phyloP scores from a whole-genome alignment of 2,113 vertebrate genomes.

The Orcinus orca region DNA sequence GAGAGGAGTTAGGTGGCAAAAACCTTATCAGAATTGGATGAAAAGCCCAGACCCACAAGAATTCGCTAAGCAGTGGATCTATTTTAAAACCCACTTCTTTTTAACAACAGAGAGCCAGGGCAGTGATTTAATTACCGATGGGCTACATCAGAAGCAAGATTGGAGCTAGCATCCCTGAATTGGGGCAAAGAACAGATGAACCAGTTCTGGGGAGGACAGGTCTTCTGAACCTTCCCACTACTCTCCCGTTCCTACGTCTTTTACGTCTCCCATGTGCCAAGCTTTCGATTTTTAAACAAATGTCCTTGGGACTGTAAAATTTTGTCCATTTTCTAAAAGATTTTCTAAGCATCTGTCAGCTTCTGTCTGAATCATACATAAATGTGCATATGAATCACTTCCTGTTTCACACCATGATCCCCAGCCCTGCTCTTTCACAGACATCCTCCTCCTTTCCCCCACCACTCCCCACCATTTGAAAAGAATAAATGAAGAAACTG shows the following conservation, averaged over 20 bases:
- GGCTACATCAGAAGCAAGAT: conserved; percentile 56
- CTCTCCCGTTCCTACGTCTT: background rate
- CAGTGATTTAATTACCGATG: conserved; percentile 61
- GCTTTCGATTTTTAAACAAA: background rate
- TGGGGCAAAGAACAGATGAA: background rate
- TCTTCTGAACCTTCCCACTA: background rate
- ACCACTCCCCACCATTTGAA: background rate
- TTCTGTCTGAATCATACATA: conserved; percentile 50
- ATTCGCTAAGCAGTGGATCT: background rate
- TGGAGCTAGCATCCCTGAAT: conserved; percentile 9
- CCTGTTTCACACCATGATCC: background rate
- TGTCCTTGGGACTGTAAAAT: background rate
- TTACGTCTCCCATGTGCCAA: background rate
- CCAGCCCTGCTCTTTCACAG: background rate
- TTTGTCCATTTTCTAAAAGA: background rate
- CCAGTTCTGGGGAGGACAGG: background rate
- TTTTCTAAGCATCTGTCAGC: conserved; percentile 46
- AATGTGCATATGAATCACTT: conserved; percentile 43
- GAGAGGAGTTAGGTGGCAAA: background rate
- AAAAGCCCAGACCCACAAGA: conserved; percentile 5
- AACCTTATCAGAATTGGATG: background rate
- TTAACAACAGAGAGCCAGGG: conserved; percentile 52
- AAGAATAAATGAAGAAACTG: background rate
- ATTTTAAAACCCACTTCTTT: conserved; percentile 48
- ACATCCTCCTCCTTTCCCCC: background rate